Percentiles rank a stretch among this genome's conserved stretches.
These are phyloP conservation scores for Ptilonorhynchus violaceus DNA, from an alignment of 2,113 vertebrate genomes.

Conservation along the genomic window DNA sequence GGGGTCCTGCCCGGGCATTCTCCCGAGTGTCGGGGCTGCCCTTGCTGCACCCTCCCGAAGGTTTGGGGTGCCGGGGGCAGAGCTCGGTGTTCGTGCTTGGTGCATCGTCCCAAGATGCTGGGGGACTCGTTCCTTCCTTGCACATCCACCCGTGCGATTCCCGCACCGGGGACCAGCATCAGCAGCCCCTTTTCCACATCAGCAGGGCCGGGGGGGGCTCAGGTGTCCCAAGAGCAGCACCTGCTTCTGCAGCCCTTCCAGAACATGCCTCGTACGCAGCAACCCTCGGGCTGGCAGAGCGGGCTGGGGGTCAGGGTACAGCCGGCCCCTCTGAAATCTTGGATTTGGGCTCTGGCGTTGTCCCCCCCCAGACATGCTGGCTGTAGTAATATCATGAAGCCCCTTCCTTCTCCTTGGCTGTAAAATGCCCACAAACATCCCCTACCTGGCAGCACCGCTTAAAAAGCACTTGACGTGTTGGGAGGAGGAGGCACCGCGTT, in stretches of 20 bases:
- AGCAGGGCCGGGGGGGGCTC: background rate
- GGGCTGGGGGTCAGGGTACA: fast-evolving
- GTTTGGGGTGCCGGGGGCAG: background rate
- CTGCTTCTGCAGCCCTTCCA: background rate
- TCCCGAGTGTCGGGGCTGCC: too few species aligned
- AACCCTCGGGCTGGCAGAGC: background rate
- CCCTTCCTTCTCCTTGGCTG: background rate
- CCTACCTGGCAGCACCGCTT: background rate
- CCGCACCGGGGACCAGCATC: background rate
- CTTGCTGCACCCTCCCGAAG: background rate
- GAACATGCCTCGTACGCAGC: background rate
- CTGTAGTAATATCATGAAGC: fast-evolving
- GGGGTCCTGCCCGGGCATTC: background rate
- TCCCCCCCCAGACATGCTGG: too few species aligned
- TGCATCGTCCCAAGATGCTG: background rate
- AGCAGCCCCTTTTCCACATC: background rate
- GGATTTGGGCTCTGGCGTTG: background rate
- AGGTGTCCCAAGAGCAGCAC: background rate
- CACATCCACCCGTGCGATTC: background rate
- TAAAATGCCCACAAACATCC: background rate
- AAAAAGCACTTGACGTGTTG: background rate
- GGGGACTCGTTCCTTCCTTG: background rate
- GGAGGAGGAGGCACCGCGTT: background rate
- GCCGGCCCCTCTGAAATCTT: too few species aligned
- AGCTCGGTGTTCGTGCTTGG: background rate